Evolutionary conservation across 2,113 vertebrate species (phyloP).

Genomic region (Rana temporaria): DNA sequence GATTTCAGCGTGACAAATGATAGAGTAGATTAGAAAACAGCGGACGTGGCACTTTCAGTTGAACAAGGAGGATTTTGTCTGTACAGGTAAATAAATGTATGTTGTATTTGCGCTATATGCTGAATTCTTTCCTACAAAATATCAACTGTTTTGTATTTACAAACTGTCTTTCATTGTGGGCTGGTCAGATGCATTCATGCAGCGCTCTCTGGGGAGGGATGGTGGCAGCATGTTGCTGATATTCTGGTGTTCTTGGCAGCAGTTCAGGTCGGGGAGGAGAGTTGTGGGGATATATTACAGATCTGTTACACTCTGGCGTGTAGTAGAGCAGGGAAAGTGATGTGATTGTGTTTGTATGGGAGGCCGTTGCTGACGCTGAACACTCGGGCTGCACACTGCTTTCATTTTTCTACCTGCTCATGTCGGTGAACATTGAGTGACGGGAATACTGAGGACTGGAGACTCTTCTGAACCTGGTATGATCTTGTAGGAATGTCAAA

Average conservation of each 20-base stretch:
- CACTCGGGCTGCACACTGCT: neutral
- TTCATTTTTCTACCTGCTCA: neutral
- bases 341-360: neutral
- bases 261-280: conserved; percentile 14
- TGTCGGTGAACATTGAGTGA: no score
- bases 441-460: no score
- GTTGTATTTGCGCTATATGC: neutral
- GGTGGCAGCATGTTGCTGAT: neutral
- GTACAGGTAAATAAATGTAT: neutral
- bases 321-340: neutral
- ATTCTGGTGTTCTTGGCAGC: conserved; percentile 3
- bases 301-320: neutral
- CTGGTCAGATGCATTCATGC: conserved; percentile 6
- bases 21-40: no score
- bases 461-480: no score
- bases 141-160: conserved; percentile 3
- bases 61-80: no score
- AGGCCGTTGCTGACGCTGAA: neutral
- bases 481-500: no score
- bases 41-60: no score
- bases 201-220: conserved; percentile 20
- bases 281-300: conserved; percentile 11
- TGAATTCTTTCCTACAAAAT: neutral
- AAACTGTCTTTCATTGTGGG: conserved; percentile 11
- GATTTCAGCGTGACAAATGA: no score